phyloP scores from a whole-genome alignment of 2,888 invertebrate species.

The Brachyopa scutellaris region DNA sequence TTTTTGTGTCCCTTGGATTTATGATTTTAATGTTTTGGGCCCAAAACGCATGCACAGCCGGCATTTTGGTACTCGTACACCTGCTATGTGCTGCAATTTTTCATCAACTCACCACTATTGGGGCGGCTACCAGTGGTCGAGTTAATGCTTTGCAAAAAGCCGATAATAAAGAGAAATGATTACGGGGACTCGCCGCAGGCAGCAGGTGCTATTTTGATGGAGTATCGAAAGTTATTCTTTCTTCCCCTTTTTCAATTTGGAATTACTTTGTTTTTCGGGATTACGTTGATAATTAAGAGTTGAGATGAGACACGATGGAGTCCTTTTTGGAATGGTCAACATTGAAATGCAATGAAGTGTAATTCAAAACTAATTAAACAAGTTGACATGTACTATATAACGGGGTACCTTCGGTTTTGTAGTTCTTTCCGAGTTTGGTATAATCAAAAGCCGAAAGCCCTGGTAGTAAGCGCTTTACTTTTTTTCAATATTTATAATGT shows the following conservation, averaged over 20 bases:
- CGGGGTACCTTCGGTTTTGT: too few species aligned
- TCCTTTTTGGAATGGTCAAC: neutral
- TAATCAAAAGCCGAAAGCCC: too few species aligned
- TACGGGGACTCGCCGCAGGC: slow-evolving; percentile 11
- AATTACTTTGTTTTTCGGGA: neutral
- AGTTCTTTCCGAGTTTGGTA: too few species aligned
- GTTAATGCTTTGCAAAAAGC: slow-evolving; percentile 51
- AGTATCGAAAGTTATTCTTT: slow-evolving; percentile 6
- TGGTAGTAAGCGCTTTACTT: too few species aligned
- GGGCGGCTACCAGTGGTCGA: slow-evolving; percentile 32
- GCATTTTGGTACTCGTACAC: slow-evolving; percentile 43
- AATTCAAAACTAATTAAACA: too few species aligned
- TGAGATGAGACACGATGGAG: neutral
- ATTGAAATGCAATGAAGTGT: too few species aligned
- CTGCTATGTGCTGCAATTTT: slow-evolving; percentile 60
- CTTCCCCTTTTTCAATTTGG: neutral
- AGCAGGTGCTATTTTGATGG: slow-evolving; percentile 45
- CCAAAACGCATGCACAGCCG: slow-evolving; percentile 35
- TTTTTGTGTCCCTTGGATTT: slow-evolving; percentile 56
- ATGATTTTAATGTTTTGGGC: slow-evolving; percentile 58
- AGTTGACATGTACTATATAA: too few species aligned
- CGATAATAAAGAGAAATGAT: slow-evolving; percentile 45
- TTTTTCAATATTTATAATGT: too few species aligned
- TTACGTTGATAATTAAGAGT: slow-evolving; percentile 12
- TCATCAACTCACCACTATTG: slow-evolving; percentile 49